Conservation (phyloP, 2,888 invertebrate genomes). For the Teleogryllus oceanicus region DNA sequence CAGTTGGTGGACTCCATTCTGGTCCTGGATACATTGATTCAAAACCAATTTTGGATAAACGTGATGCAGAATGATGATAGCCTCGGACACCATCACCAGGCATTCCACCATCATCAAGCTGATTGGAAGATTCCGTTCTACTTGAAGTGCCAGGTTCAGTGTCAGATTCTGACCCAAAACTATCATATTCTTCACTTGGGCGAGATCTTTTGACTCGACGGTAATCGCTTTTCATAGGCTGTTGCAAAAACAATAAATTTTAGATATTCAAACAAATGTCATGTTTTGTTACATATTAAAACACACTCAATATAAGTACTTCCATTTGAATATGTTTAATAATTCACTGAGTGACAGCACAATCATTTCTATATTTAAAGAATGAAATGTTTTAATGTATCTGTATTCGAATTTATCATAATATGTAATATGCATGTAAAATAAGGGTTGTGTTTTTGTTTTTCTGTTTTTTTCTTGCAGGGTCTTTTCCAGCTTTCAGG, state of each 20-base stretch:
- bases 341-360: no score
- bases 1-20: conserved; percentile 38
- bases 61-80: conserved; percentile 30
- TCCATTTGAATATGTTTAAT: no score
- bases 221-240: conserved; percentile 35
- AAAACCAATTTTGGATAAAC: conserved; percentile 24
- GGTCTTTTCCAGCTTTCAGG: no score
- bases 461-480: no score
- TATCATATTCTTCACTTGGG: conserved; percentile 37
- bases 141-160: conserved; percentile 39
- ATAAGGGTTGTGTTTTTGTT: no score
- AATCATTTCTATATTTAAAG: no score
- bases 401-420: no score
- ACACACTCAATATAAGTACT: no score
- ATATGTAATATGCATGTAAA: no score
- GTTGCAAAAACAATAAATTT: conserved; percentile 2
- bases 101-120: conserved; percentile 35
- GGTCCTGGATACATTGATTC: conserved; percentile 31
- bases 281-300: no score
- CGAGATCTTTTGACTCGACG: conserved; percentile 35
- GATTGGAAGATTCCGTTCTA: conserved; percentile 39
- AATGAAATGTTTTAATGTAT: no score
- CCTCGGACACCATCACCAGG: conserved; percentile 24
- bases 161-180: conserved; percentile 39
- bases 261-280: no score